Evolutionary conservation across 2,113 vertebrate genomes (phyloP), one percentile per base, ranked within the genome.

Genomic region (Crotalus horridus): DNA sequence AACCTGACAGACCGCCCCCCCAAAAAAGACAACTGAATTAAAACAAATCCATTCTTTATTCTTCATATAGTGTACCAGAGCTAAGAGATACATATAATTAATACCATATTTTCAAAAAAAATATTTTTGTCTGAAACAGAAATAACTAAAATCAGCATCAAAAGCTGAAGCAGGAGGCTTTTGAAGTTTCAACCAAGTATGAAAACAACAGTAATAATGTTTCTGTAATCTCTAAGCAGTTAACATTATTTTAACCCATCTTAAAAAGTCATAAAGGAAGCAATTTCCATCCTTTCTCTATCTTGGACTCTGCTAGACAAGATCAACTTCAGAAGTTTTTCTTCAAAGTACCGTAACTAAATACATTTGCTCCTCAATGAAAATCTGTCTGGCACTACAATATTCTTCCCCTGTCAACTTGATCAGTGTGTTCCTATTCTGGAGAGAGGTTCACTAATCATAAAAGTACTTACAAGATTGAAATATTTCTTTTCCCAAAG

Each of bases 211-310:
- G 4, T 54, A 8, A 88, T 26, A 88, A 88, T 6, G 3, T 23
- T 54, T 17, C 55, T 23, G 15, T 13, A 11, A 59, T 46, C 88
- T 33, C 12, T 26, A 3, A 12, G 8, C 39, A 59, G 29, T 74
- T 74, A 56, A 88, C n/a, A 23, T 3, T 13, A 54, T 39, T 59
- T 43, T 43, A 43, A 17, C 33, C 13, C 55, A 91, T 24, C 85
- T 74, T 29, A 88, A 91, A 48, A 89, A 24, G 89, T 3, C 69
- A 10, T 93, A 94, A 51, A 74, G n/a, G 51, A 46, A 74, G 48
- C 21, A 10, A 24, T 39, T 58, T 29, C 55, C 39, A 54, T 59
- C 12, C 85, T 33, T 21, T 10, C 46, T 86, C n/a, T 13, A 29
- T 64, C 56, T 87, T 23, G 29, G 29, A 64, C 3, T 59, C 56